Percentiles rank a stretch among this genome's conserved stretches.
phyloP scores from a whole-genome alignment of 2,888 invertebrate species.

The Sialis fuliginosa region DNA sequence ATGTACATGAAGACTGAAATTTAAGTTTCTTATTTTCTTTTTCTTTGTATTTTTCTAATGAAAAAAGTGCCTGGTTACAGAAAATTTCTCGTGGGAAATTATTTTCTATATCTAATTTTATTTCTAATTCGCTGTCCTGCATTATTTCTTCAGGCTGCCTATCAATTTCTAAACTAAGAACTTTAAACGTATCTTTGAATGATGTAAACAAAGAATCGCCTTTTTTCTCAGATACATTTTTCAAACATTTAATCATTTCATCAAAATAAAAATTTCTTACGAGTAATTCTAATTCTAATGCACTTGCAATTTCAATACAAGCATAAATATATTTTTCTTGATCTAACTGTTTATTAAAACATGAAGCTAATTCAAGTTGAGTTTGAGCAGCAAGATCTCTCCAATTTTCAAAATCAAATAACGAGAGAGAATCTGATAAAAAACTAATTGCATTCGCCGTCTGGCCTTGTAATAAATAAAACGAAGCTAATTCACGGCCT shows the following conservation, averaged over 20 bases:
- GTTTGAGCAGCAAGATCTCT: slow-evolving; percentile 64
- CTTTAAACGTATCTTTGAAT: slow-evolving; percentile 29
- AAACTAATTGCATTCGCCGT: slow-evolving; percentile 82
- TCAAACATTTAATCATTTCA: slow-evolving; percentile 57
- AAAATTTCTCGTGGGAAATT: slow-evolving; percentile 45
- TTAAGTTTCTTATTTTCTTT: not conserved
- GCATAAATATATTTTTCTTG: slow-evolving; percentile 37
- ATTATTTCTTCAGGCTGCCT: slow-evolving; percentile 25
- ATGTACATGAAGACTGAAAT: slow-evolving; percentile 3
- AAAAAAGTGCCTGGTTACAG: slow-evolving; percentile 43
- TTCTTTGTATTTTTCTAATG: slow-evolving; percentile 30
- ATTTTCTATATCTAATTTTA: slow-evolving; percentile 36
- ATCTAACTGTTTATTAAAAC: slow-evolving; percentile 67
- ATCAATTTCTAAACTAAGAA: slow-evolving; percentile 20
- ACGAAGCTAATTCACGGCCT: slow-evolving; percentile 75
- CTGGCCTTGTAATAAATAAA: slow-evolving; percentile 73
- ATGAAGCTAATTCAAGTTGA: slow-evolving; percentile 65
- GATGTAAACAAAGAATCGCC: slow-evolving; percentile 12
- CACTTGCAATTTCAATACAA: slow-evolving; percentile 64
- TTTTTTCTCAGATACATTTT: slow-evolving; percentile 25
- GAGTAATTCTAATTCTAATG: slow-evolving; percentile 53
- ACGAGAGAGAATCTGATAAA: slow-evolving; percentile 68
- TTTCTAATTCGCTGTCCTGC: slow-evolving; percentile 36
- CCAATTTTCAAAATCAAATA: slow-evolving; percentile 82
- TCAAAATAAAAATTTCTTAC: slow-evolving; percentile 63